Evolutionary conservation across 2,888 invertebrate genomes (phyloP).

Genomic region (Cantharis rufa): DNA sequence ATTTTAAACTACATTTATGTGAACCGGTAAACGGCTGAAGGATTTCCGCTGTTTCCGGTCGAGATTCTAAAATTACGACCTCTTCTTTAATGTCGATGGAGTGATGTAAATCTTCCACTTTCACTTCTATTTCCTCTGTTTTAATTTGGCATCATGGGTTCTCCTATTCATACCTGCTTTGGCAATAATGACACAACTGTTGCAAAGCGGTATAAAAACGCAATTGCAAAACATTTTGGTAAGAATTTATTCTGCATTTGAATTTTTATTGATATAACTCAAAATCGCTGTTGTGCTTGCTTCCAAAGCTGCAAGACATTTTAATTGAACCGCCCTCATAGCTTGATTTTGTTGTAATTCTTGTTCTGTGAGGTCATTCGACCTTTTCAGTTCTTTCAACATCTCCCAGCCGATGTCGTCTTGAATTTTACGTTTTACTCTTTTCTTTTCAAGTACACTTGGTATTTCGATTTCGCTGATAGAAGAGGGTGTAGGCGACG

Average conservation of each 20-base stretch:
- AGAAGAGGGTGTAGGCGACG: background rate
- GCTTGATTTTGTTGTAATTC: background rate
- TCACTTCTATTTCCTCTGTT: too few species aligned
- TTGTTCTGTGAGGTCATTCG: background rate
- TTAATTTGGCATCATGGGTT: too few species aligned
- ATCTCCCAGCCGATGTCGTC: background rate
- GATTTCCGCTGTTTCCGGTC: too few species aligned
- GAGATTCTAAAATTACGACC: too few species aligned
- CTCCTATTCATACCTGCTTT: too few species aligned
- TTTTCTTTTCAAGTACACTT: background rate
- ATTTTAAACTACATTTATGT: too few species aligned
- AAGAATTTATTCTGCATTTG: background rate
- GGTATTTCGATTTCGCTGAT: background rate
- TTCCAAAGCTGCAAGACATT: background rate
- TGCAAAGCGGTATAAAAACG: too few species aligned
- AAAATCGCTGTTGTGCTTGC: background rate
- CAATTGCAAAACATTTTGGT: background rate
- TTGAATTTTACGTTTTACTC: background rate
- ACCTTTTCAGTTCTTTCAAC: background rate
- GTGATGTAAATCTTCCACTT: too few species aligned
- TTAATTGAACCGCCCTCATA: background rate
- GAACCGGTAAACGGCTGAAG: too few species aligned
- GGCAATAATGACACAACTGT: too few species aligned
- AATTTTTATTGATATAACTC: background rate
- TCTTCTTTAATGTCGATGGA: too few species aligned